phyloP scores from a whole-genome alignment of 2,797 vertebrate genomes.

The Pteronotus mesoamericanus region DNA sequence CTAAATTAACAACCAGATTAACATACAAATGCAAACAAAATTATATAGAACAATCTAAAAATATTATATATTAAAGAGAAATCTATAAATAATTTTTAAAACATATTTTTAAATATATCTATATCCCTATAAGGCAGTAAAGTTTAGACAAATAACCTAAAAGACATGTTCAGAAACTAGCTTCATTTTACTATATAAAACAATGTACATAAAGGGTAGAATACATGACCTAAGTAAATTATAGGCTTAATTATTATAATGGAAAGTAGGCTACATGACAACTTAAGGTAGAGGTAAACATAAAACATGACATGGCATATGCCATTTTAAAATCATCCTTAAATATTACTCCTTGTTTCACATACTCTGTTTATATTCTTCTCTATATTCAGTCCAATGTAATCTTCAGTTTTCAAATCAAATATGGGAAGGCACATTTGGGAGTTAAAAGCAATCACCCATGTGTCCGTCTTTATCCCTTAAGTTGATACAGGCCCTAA shows the following conservation, averaged over 20 bases:
- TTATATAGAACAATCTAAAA: slow-evolving; percentile 14
- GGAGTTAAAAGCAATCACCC: slow-evolving; percentile 40
- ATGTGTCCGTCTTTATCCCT: slow-evolving; percentile 43
- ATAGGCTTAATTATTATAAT: not conserved
- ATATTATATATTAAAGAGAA: not conserved
- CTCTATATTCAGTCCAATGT: not conserved
- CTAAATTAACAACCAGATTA: slow-evolving; percentile 49
- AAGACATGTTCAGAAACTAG: not conserved
- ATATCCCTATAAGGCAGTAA: not conserved
- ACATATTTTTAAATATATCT: not conserved
- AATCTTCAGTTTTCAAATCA: slow-evolving; percentile 55
- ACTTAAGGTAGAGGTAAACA: not conserved
- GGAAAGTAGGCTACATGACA: not conserved
- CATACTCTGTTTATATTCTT: not conserved
- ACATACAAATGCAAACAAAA: slow-evolving; percentile 35
- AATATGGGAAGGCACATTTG: slow-evolving; percentile 35
- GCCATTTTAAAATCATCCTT: slow-evolving; percentile 19
- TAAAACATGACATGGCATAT: not conserved
- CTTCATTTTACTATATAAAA: not conserved
- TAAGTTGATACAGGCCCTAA: slow-evolving; percentile 16
- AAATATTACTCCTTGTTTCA: slow-evolving; percentile 26
- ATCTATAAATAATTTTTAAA: slow-evolving; percentile 51
- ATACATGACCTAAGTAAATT: not conserved
- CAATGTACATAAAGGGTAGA: not conserved
- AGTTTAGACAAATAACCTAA: slow-evolving; percentile 28